A percentile compares a stretch with the other conserved stretches of the same genome.
Evolutionary conservation across 2,888 invertebrate genomes (phyloP).

Genomic region (Xylota sylvarum): DNA sequence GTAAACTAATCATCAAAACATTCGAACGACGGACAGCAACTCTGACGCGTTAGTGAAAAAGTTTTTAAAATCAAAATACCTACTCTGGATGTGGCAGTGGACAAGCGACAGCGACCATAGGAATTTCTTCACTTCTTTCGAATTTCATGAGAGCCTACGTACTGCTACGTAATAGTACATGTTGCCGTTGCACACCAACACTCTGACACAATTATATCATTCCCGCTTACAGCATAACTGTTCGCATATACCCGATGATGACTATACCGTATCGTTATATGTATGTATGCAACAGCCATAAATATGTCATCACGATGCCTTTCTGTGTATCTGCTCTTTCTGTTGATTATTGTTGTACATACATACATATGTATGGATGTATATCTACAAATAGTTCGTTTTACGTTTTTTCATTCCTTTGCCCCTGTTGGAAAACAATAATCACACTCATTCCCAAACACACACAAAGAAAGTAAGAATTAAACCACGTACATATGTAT

Average conservation of each 20-base stretch:
- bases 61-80: background rate
- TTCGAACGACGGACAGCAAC: background rate
- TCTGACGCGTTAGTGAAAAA: background rate
- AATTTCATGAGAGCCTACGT: slow-evolving; percentile 13
- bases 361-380: background rate
- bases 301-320: slow-evolving; percentile 67
- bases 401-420: slow-evolving; percentile 19
- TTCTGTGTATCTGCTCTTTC: no score
- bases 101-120: slow-evolving; percentile 8
- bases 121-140: slow-evolving; percentile 31
- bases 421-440: background rate
- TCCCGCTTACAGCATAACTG: slow-evolving; percentile 69
- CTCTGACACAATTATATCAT: slow-evolving; percentile 58
- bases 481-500: background rate
- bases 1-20: no score
- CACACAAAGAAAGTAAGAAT: slow-evolving; percentile 18
- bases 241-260: slow-evolving; percentile 40
- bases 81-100: no score
- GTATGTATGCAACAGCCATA: slow-evolving; percentile 28
- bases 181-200: slow-evolving; percentile 45
- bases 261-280: slow-evolving; percentile 4
- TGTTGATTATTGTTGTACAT: no score
- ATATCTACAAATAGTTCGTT: slow-evolving; percentile 22
- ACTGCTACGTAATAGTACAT: background rate
- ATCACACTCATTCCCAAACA: background rate